These are phyloP conservation scores for Drosophila nasuta DNA, from an alignment of 1,140 invertebrate species.

Conservation along the genomic window DNA sequence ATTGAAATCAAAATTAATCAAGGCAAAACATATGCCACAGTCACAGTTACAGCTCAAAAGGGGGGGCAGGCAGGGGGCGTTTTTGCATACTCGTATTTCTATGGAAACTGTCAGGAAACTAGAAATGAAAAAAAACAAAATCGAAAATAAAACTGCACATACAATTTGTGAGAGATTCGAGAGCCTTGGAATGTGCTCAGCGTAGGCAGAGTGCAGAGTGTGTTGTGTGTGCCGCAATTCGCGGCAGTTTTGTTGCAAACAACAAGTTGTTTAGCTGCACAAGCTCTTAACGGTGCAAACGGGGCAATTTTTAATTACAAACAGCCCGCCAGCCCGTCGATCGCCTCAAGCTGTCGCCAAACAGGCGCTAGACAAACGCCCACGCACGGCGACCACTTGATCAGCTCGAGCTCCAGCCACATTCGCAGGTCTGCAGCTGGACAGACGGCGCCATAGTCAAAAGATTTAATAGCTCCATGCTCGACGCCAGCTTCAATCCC, in stretches of 20 bases:
- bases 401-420: slow-evolving; percentile 31
- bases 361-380: slow-evolving; percentile 74
- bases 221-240: slow-evolving; percentile 24
- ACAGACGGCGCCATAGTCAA: slow-evolving; percentile 48
- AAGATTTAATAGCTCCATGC: slow-evolving; percentile 61
- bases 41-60: not conserved
- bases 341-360: slow-evolving; percentile 60
- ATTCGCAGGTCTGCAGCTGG: slow-evolving; percentile 28
- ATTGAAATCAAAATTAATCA: slow-evolving; percentile 82
- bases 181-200: slow-evolving; percentile 62
- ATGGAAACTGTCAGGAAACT: slow-evolving; percentile 8
- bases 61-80: slow-evolving; percentile 45
- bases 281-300: slow-evolving; percentile 33
- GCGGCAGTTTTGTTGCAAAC: slow-evolving; percentile 18
- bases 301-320: slow-evolving; percentile 74
- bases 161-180: slow-evolving; percentile 16
- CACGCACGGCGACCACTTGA: slow-evolving; percentile 67
- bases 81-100: slow-evolving; percentile 66
- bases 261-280: slow-evolving; percentile 36
- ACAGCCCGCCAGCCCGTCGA: slow-evolving; percentile 24
- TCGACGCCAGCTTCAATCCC: slow-evolving; percentile 14
- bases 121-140: too few species aligned
- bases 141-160: slow-evolving; percentile 2
- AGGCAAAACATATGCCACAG: slow-evolving; percentile 47
- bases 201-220: slow-evolving; percentile 57